Percentiles rank a stretch among this genome's conserved stretches.
Evolutionary conservation across 2,888 invertebrate genomes (phyloP).

Genomic region (Leuctra nigra): DNA sequence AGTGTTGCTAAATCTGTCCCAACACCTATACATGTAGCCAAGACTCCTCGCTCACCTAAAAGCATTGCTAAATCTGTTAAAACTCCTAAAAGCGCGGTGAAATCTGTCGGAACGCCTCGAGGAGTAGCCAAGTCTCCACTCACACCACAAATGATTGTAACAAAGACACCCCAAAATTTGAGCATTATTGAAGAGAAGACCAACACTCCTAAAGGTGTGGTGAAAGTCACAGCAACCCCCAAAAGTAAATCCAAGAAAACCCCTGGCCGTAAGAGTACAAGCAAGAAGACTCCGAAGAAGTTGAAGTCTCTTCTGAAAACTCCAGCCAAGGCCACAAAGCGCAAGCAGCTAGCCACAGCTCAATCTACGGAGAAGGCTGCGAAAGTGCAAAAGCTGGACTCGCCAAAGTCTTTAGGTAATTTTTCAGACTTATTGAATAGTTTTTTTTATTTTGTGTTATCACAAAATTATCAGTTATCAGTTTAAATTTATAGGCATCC

Average conservation of each 20-base stretch:
- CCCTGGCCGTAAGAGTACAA: background rate
- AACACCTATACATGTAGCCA: background rate
- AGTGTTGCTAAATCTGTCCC: background rate
- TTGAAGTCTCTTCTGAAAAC: background rate
- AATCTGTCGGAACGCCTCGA: background rate
- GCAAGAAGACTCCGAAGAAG: background rate
- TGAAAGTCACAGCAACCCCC: background rate
- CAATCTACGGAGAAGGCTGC: slow-evolving; percentile 18
- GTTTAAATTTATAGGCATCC: no score
- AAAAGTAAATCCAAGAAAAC: slow-evolving; percentile 5
- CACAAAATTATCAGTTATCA: no score
- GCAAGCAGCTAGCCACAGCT: background rate
- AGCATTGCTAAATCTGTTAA: background rate
- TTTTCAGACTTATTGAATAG: background rate
- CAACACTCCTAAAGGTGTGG: background rate
- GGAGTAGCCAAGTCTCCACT: background rate
- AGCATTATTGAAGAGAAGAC: background rate
- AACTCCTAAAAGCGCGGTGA: background rate
- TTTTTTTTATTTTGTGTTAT: background rate
- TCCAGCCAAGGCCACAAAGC: background rate
- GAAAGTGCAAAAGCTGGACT: slow-evolving; percentile 20
- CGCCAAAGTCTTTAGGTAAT: slow-evolving; percentile 20
- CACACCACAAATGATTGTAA: background rate
- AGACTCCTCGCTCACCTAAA: background rate
- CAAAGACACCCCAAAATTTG: background rate